Percentiles rank a stretch among this genome's conserved stretches.
Conservation (phyloP, 92 coral and sea anemone species). For the Paragorgia papillata region DNA sequence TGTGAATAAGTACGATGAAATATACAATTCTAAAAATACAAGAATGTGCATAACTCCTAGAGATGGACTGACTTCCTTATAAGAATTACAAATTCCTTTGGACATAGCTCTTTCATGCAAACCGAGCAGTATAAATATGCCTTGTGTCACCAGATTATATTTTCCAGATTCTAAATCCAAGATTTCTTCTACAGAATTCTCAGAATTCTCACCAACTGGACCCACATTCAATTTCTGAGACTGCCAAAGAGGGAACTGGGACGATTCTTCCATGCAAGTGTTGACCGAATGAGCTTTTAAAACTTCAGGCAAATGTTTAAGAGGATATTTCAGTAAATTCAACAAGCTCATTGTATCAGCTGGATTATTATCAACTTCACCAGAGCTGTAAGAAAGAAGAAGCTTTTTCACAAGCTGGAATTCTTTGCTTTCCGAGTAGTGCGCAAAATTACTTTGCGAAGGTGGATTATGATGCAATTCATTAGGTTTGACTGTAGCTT, state of each 20-base stretch:
- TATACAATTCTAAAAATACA: constrained; percentile 31
- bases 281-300: constrained; percentile 23
- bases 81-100: background rate
- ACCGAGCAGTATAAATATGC: constrained; percentile 11
- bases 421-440: constrained; percentile 2
- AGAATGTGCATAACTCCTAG: constrained; percentile 31
- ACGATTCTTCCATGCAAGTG: background rate
- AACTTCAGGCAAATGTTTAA: constrained; percentile 16
- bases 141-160: constrained; percentile 23
- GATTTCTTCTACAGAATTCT: background rate
- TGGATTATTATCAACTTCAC: background rate
- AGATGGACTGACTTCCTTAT: background rate
- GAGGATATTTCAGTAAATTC: constrained; percentile 30
- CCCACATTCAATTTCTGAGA: background rate
- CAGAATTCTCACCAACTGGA: background rate
- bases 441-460: background rate
- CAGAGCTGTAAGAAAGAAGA: background rate
- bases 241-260: constrained; percentile 29
- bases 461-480: background rate
- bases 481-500: background rate
- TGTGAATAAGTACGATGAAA: constrained; percentile 28
- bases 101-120: background rate
- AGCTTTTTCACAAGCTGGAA: constrained; percentile 20
- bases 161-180: constrained; percentile 41
- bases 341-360: constrained; percentile 18